Conservation (phyloP, 2,797 vertebrate species). For the Darevskia nairensis region DNA sequence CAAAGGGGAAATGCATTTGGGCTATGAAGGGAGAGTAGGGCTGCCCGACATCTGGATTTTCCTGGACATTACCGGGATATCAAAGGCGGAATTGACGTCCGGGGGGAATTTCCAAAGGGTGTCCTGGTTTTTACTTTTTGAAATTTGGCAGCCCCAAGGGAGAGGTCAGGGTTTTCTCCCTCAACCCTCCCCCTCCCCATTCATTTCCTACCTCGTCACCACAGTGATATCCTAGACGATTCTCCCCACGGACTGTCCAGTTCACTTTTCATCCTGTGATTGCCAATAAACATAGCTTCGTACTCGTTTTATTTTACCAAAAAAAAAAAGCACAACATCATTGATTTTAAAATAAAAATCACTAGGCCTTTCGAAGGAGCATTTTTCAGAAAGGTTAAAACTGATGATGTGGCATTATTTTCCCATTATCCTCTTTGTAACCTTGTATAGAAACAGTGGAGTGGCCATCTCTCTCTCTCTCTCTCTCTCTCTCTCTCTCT, state of each 20-base stretch:
- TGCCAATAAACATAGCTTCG: constrained; percentile 35
- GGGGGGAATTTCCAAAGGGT: no score
- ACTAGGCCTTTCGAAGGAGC: constrained; percentile 56
- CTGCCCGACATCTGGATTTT: no score
- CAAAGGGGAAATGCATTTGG: neutral
- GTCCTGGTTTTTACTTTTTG: no score
- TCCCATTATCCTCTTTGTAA: constrained; percentile 33
- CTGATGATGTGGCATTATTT: constrained; percentile 50
- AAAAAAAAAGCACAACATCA: constrained; percentile 59
- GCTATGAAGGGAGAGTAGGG: neutral
- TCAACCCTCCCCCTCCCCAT: fast-evolving
- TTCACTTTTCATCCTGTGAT: constrained; percentile 30
- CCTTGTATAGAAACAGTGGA: constrained; percentile 30
- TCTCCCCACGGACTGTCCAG: neutral
- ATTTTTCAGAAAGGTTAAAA: constrained; percentile 62
- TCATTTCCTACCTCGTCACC: neutral
- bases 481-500: neutral
- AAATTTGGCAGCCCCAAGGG: neutral
- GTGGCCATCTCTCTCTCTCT: constrained; percentile 22
- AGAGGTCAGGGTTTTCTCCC: constrained; percentile 9
- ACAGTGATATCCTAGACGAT: neutral
- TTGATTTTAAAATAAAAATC: constrained; percentile 74
- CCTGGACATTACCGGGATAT: no score
- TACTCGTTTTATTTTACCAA: constrained; percentile 37
- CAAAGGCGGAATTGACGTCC: no score